Evolutionary conservation across 35 echinoderm and acorn worm species (phyloP), one percentile per base, ranked within the genome.

Genomic region (Chiridota heheva): DNA sequence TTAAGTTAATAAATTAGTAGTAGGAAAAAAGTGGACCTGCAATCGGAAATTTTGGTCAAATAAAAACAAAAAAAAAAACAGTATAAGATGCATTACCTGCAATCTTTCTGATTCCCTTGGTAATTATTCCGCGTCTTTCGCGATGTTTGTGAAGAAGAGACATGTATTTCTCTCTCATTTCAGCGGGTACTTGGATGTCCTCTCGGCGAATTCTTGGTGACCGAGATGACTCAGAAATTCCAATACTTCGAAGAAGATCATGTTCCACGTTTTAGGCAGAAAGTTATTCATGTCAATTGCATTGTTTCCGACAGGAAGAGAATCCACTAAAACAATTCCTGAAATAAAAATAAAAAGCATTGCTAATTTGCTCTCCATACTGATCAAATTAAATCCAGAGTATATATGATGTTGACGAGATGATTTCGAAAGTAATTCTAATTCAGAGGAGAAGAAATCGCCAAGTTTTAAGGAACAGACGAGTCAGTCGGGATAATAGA

Each of bases 81-180:
- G n/a, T 70, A 81, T 69, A 2, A 24, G 32, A 36, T 44, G 42
- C n/a, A 40, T 90, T 81, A 96, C 91, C 91, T 72, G 73, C 73
- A 66, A 90, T 96, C 51, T 96, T 79, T n/a, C 77, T 86, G 42
- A 96, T 81, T 51, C 86, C 81, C 64, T 90, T 89, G 2, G 86
- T 71, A 24, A 96, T 86, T 35, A 65, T 65, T 46, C 45, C 63
- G 7, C 86, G 67, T 43, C 57, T 67, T 38, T 78, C 53, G 7
- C 86, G 63, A 45, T 96, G 91, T 25, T 85, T 48, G 36, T 56
- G 81, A 4, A 85, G 82, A 63, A 96, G 51, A 25, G 86, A 85
- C 39, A 69, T 63, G 67, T 96, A 96, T 44, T 82, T 45, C 36
- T 47, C 28, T 5, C 66, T 56, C 36, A 96, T 73, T 72, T 96